Base-by-base conservation (phyloP, 37 sponge, comb jelly and placozoan genomes). In the Cladorhizidae sp. region DNA sequence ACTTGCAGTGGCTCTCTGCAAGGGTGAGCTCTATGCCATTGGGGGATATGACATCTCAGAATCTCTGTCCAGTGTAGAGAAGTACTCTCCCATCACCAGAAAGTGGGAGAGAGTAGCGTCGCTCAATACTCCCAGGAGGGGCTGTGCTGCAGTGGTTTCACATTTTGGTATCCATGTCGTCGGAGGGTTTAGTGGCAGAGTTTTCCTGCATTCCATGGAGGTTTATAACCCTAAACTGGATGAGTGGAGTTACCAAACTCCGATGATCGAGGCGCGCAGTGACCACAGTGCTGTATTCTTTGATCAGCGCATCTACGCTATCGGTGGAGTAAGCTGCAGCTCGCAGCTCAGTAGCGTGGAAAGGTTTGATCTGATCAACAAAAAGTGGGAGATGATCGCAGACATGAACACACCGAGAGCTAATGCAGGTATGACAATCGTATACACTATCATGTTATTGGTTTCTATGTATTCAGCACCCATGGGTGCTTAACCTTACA, bases 161-260 rank as follows among this genome's bases (percentile, higher is more conserved):
- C 73, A 72, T 29, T 63, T 32, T 40, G 67, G 80, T 28, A 71
- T 94, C n/a, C 87, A 72, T 75, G 88, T 84, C 5, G 58, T 90
- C 21, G 94, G 94, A n/a, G 94, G 94, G 31, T 90, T 68, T 64
- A 86, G 80, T 75, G 94, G 94, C 1, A 68, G 75, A 18, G 84
- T 86, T 15, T 88, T 68, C 50, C 87, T 93, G 33, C 61, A 80
- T 8, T 85, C 86, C 3, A 78, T 93, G 49, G 96, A 95, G 64
- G 17, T 89, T 36, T 95, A 89, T 33, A 49, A 87, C 29, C 84
- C 90, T 3, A 72, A 69, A 0, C 35, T 65, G 1, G 83, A 94
- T 51, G 81, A 75, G 64, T 94, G 94, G 94, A 33, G 59, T 0
- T 75, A 86, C 43, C 86, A 85, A 42, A 79, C 77, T 0, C 80